These are phyloP conservation scores for Prolemur simus DNA, from an alignment of 2,113 vertebrate genomes.

Conservation along the genomic window DNA sequence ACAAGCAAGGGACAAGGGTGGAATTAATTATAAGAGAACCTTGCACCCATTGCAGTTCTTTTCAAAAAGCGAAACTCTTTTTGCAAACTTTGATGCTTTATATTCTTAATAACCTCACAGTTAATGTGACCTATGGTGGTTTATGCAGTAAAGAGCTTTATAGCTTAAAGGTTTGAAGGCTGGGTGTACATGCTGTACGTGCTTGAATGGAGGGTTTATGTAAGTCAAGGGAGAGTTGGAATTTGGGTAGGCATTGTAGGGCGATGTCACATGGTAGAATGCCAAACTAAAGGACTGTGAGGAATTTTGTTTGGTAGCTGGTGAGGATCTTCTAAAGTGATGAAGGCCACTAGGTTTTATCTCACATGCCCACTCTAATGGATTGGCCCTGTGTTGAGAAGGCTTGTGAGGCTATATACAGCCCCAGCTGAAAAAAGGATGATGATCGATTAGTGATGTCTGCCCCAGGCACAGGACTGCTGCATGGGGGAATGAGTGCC, in stretches of 20 bases:
- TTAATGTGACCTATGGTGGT: background rate
- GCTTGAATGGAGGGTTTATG: background rate
- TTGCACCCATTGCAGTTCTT: background rate
- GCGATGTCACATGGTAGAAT: background rate
- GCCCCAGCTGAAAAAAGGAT: background rate
- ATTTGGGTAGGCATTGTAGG: background rate
- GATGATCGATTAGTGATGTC: conserved; percentile 18
- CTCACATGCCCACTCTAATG: background rate
- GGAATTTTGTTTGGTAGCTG: background rate
- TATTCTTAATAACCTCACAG: background rate
- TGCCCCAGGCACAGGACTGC: background rate
- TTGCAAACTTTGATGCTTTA: background rate
- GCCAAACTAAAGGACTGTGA: background rate
- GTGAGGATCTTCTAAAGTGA: background rate
- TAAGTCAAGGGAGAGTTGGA: background rate
- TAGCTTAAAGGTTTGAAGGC: background rate
- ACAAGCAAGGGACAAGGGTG: background rate
- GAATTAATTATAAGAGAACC: background rate
- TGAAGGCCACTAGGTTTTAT: background rate
- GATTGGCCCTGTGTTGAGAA: background rate
- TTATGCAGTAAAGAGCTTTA: background rate
- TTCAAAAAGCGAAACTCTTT: background rate
- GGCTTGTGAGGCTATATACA: background rate
- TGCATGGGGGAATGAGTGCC: background rate
- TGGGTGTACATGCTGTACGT: background rate